Conservation (phyloP, 1,140 invertebrate species). For the Diorhabda elongata region DNA sequence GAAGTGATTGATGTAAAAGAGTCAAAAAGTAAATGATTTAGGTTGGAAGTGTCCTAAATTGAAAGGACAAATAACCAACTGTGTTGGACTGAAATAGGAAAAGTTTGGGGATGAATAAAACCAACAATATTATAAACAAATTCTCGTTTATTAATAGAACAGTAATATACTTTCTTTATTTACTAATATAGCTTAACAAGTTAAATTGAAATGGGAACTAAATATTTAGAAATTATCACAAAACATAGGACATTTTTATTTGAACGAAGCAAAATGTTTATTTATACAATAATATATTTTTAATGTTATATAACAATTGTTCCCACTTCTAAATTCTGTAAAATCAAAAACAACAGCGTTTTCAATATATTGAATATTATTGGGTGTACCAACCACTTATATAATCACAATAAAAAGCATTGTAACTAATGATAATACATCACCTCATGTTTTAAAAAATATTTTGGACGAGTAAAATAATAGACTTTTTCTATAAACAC, state of each 20-base stretch:
- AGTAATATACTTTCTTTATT: constrained; percentile 21
- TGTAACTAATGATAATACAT: too few relatives aligned
- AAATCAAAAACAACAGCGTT: constrained; percentile 10
- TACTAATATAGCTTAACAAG: constrained; percentile 22
- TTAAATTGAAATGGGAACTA: constrained; percentile 5
- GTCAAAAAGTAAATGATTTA: too few relatives aligned
- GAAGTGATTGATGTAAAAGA: too few relatives aligned
- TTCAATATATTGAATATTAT: too few relatives aligned
- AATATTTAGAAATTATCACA: constrained; percentile 4
- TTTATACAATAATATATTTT: constrained; percentile 11
- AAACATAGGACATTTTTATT: neutral
- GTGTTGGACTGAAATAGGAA: neutral
- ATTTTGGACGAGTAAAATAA: too few relatives aligned
- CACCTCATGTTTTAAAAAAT: too few relatives aligned
- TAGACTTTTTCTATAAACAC: too few relatives aligned
- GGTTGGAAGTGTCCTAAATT: too few relatives aligned
- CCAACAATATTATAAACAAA: constrained; percentile 23
- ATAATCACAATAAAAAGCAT: too few relatives aligned
- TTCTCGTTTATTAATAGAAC: constrained; percentile 30
- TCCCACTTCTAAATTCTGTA: constrained; percentile 22
- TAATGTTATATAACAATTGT: constrained; percentile 21
- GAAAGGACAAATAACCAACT: too few relatives aligned
- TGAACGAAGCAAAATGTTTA: constrained; percentile 2
- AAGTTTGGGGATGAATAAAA: neutral
- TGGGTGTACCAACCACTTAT: too few relatives aligned